A percentile compares a stretch with the other conserved stretches of the same genome.
These are phyloP conservation scores for Limnodromus scolopaceus DNA, from an alignment of 2,797 vertebrate species.

Conservation along the genomic window DNA sequence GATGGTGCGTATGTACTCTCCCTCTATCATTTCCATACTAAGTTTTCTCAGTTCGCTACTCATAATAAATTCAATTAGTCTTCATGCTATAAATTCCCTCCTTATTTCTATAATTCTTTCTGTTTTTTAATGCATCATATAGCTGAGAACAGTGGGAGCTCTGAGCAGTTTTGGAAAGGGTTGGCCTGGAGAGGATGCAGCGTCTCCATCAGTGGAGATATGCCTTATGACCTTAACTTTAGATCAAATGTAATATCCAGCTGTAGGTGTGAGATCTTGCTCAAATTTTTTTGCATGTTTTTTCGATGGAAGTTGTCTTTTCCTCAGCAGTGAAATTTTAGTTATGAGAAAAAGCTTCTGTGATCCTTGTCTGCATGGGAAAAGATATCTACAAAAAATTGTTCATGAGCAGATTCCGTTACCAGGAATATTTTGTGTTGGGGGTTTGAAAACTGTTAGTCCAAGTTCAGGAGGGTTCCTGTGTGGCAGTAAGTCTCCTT, in stretches of 20 bases:
- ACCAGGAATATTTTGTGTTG: background rate
- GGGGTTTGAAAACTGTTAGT: background rate
- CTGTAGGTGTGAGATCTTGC: background rate
- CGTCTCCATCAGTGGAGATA: accelerated
- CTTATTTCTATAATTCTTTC: background rate
- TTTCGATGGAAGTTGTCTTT: background rate
- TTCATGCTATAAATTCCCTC: background rate
- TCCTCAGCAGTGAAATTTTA: background rate
- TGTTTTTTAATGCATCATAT: background rate
- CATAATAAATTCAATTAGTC: background rate
- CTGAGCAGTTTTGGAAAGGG: background rate
- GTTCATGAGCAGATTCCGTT: background rate
- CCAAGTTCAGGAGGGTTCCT: background rate
- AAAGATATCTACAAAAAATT: background rate
- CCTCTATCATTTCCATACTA: background rate
- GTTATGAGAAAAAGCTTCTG: background rate
- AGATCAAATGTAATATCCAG: background rate
- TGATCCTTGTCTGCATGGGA: background rate
- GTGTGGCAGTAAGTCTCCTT: background rate
- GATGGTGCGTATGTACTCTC: background rate
- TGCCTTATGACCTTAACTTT: background rate
- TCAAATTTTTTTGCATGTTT: background rate
- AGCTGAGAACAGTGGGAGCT: background rate
- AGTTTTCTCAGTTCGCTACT: background rate
- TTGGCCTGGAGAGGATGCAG: background rate